Evolutionary conservation across 2,888 invertebrate genomes (phyloP), one percentile per base, ranked within the genome.

Genomic region (Tiphia femorata): DNA sequence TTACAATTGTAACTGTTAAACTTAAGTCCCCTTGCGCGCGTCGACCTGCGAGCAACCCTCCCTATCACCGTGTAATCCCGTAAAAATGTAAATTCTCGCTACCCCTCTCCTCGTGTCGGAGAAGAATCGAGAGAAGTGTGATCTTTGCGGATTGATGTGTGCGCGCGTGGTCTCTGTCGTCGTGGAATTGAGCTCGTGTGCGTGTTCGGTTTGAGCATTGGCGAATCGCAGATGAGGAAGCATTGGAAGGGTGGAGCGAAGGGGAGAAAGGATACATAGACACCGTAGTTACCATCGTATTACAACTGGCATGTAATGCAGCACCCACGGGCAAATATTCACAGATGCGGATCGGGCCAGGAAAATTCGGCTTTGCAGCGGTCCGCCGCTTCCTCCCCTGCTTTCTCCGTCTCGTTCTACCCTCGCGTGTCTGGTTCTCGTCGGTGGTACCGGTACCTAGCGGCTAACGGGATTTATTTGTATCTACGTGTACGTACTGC

Each of bases 11-110:
- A 78, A 75, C 68, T 66, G 62, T 68, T 53, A 57, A 54, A 61
- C 68, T 72, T 74, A 75, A 76, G 67, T 75, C 69, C 58, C 61
- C 55, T 52, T 49, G 42, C 49, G 62, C 12, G 33, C 12, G 12
- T 14, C 33, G 33, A 4, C 7, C 4, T n/a, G 33, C 14, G 14
- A 33, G 12, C 33, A n/a, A n/a, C 12, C 4, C 12, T 12, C n/a
- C 12, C 3, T n/a, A 19, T 40, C 41, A 37, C 38, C 54, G 55
- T 56, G 62, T 79, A 79, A 79, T 79, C 79, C 77, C 64, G 75
- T 79, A 78, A 76, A 79, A 76, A 79, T 79, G 79, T 78, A 79
- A 78, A 79, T 79, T 72, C 54, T 47, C 21, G 6, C 5, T 25
- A 23, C 30, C 50, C 37, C 51, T 44, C 25, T 43, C 12, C 12